phyloP scores from a whole-genome alignment of 2,113 vertebrate species.

The Megaleporinus macrocephalus region DNA sequence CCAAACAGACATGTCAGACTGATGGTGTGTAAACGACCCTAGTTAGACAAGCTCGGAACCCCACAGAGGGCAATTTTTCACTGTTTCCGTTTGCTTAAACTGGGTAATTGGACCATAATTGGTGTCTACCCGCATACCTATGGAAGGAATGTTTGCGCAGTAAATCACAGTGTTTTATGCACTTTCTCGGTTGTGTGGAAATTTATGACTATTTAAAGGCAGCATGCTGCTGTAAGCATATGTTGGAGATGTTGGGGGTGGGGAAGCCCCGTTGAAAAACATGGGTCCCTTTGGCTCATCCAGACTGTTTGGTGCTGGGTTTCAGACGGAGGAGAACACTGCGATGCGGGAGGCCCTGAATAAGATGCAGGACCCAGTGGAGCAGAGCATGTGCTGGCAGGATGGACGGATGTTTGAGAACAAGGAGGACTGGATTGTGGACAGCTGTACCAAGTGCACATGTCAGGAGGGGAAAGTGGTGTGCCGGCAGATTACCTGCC shows the following conservation, averaged over 20 bases:
- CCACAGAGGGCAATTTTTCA: conserved; percentile 14
- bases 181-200: conserved; percentile 16
- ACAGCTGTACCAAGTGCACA: conserved; percentile 92
- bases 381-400: conserved; percentile 87
- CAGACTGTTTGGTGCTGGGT: conserved; percentile 42
- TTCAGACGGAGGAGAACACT: conserved; percentile 89
- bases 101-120: conserved; percentile 41
- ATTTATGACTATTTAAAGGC: conserved; percentile 22
- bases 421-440: conserved; percentile 91
- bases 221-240: not conserved
- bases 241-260: conserved; percentile 1
- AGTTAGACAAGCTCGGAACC: conserved; percentile 8
- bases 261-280: not conserved
- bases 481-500: conserved; percentile 89
- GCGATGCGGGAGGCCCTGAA: conserved; percentile 86
- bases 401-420: conserved; percentile 89
- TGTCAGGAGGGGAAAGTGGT: conserved; percentile 92
- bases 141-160: conserved; percentile 41
- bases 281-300: conserved; percentile 5
- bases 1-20: conserved; percentile 12
- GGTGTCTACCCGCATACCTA: conserved; percentile 32
- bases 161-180: conserved; percentile 16
- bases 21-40: not conserved
- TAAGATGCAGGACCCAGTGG: conserved; percentile 76
- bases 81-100: conserved; percentile 26